Evolutionary conservation across 1,140 invertebrate species (phyloP).

Genomic region (Aethina tumida): DNA sequence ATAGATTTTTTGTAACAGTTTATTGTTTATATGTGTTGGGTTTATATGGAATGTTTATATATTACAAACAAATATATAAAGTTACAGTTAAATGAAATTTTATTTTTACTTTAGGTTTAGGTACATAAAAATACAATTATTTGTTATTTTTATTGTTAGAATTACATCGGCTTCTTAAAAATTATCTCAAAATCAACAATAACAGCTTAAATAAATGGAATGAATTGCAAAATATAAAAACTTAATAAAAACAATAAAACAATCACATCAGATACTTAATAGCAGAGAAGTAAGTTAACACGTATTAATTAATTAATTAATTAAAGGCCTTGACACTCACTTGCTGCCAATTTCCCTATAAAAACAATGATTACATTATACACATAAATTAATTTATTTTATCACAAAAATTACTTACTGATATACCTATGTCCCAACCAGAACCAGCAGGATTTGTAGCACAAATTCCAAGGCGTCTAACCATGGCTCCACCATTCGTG

Average conservation of each 20-base stretch:
- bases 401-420: constrained; percentile 40
- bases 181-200: too few relatives aligned
- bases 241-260: too few relatives aligned
- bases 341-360: constrained; percentile 5
- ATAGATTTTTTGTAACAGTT: constrained; percentile 28
- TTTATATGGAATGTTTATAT: constrained; percentile 37
- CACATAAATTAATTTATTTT: neutral
- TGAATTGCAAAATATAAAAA: too few relatives aligned
- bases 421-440: constrained; percentile 63
- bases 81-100: constrained; percentile 11
- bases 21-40: constrained; percentile 36
- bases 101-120: too few relatives aligned
- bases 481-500: constrained; percentile 58
- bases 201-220: too few relatives aligned
- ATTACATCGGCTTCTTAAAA: too few relatives aligned
- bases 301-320: neutral
- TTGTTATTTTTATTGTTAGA: too few relatives aligned
- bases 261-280: too few relatives aligned
- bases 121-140: too few relatives aligned
- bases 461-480: constrained; percentile 60
- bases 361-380: neutral
- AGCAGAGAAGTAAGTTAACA: too few relatives aligned
- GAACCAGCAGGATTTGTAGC: constrained; percentile 57
- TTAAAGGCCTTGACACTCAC: constrained; percentile 5
- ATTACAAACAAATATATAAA: constrained; percentile 24